Evolutionary conservation across 53 echinoderm and acorn worm species (phyloP), one percentile per base, ranked within the genome.

Genomic region (Arbacia lixula): DNA sequence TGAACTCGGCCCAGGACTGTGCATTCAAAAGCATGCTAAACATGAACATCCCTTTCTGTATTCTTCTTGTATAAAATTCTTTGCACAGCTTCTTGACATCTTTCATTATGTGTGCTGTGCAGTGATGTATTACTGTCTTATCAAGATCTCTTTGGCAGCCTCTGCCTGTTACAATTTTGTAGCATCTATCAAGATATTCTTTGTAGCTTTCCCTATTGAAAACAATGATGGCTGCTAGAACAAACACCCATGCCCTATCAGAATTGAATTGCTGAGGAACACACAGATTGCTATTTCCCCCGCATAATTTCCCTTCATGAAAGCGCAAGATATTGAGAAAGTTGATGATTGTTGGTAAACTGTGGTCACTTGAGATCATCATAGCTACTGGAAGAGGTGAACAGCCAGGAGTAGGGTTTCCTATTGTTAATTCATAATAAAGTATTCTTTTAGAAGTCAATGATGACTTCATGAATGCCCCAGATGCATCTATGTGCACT

Each of bases 51-150:
- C 64, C 64, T 31, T 29, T 64, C 33, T 31, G 29, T 31, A 64
- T 31, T 32, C 30, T 29, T n/a, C 33, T 64, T 32, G 34, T 6
- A 64, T 30, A 64, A 64, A 29, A 31, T 9, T 64, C 64, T 64
- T 27, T 64, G 19, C 64, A 64, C 33, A 64, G 8, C 64, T 64
- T 64, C 33, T 64, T 64, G 29, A 30, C 6, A 64, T 64, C 64
- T 64, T 64, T 64, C 64, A 64, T 64, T 32, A 64, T 19, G 9
- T 64, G 64, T 64, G 64, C 64, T 31, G 64, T 64, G 33, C 64
- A 64, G 30, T 6, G 9, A 64, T 64, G 34, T 64, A 64, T 64
- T 11, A 64, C 34, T 64, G 64, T 64, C 64, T 64, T 64, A 64
- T 64, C 33, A 64, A 64, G 34, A 64, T 64, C 29, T 29, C 29